Evolutionary conservation across 2,113 vertebrate genomes (phyloP).

Genomic region (Sula dactylatra): DNA sequence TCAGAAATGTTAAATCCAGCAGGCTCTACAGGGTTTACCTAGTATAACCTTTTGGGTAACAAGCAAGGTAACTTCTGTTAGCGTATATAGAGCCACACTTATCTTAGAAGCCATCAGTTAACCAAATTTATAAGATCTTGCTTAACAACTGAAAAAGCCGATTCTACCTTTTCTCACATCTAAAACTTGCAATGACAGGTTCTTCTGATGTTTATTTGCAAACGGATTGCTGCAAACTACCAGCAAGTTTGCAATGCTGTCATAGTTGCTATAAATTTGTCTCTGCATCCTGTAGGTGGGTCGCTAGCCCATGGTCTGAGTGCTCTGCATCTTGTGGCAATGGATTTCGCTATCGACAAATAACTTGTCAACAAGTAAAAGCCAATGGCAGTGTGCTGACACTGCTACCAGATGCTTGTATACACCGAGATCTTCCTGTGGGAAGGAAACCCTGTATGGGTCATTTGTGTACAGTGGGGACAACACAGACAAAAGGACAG

Average conservation of each 20-base stretch:
- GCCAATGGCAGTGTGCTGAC: slow-evolving; percentile 38
- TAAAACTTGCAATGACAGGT: background rate
- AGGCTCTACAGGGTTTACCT: background rate
- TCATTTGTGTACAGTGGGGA: slow-evolving; percentile 63
- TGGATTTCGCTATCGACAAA: slow-evolving; percentile 76
- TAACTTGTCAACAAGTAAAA: slow-evolving; percentile 73
- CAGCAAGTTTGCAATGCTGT: background rate
- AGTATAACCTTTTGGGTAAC: background rate
- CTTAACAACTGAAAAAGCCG: background rate
- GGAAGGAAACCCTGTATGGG: slow-evolving; percentile 69
- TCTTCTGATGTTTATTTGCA: background rate
- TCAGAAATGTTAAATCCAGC: background rate
- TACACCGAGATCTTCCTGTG: slow-evolving; percentile 30
- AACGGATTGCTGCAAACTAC: fast-evolving
- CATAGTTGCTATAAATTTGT: background rate
- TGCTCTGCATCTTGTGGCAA: slow-evolving; percentile 82
- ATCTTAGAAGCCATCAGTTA: background rate
- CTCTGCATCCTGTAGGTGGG: slow-evolving; percentile 75
- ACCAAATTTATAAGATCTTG: background rate
- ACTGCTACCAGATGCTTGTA: slow-evolving; percentile 53
- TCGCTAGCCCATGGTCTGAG: slow-evolving; percentile 73
- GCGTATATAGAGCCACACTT: background rate
- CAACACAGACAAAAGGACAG: slow-evolving; percentile 64
- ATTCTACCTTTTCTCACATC: background rate
- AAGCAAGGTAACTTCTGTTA: background rate